These are phyloP conservation scores for Hemicentrotus pulcherrimus DNA, from an alignment of 35 echinoderm and acorn worm genomes.

Conservation along the genomic window DNA sequence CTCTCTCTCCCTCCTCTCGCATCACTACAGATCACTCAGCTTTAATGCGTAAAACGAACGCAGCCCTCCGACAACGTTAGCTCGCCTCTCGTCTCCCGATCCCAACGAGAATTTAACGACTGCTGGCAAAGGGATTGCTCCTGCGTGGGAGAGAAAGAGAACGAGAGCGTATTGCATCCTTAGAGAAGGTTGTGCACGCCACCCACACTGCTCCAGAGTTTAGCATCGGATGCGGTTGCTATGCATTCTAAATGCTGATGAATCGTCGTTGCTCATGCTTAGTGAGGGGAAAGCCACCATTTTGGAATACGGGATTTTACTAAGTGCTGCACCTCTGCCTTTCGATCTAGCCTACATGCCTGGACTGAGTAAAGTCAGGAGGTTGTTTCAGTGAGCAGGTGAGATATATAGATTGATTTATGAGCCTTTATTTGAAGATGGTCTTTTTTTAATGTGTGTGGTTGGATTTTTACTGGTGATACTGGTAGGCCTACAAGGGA, in stretches of 20 bases:
- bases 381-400: background rate
- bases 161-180: background rate
- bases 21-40: constrained; percentile 9
- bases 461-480: background rate
- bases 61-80: background rate
- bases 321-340: background rate
- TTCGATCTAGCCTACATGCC: background rate
- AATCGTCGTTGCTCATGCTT: constrained; percentile 1
- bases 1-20: background rate
- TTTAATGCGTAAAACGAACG: constrained; percentile 13
- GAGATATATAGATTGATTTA: background rate
- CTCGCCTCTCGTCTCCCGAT: background rate
- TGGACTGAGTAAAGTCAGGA: background rate
- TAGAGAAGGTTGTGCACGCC: background rate
- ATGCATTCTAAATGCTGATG: constrained; percentile 38
- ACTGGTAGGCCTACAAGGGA: background rate
- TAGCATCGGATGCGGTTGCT: background rate
- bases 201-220: background rate
- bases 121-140: constrained; percentile 7
- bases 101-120: constrained; percentile 16
- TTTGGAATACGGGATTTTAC: constrained; percentile 36
- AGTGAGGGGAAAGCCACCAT: background rate
- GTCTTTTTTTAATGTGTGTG: background rate
- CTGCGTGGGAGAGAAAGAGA: background rate
- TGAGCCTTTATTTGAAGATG: background rate